Evolutionary conservation across 2,888 invertebrate species (phyloP).

Genomic region (Ariolimax columbianus): DNA sequence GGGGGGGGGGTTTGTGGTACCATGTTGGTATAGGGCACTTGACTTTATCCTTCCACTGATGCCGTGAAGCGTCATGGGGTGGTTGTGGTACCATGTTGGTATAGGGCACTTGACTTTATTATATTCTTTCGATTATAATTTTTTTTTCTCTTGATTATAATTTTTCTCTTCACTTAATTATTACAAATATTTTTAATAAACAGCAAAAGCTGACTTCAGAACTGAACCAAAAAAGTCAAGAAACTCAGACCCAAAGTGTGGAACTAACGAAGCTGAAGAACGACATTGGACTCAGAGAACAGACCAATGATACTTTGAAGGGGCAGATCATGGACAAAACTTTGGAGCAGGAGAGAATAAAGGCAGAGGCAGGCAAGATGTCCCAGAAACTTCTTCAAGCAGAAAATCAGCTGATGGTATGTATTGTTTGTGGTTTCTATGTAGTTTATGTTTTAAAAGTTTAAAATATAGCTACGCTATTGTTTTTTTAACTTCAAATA

Average conservation of each 20-base stretch:
- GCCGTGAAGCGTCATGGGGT: too few relatives aligned
- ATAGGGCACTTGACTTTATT: too few relatives aligned
- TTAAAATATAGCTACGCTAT: too few relatives aligned
- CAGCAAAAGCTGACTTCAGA: constrained; percentile 33
- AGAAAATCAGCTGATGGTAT: constrained; percentile 41
- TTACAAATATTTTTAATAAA: background rate
- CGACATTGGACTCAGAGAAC: constrained; percentile 40
- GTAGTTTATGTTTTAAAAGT: too few relatives aligned
- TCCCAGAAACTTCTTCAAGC: constrained; percentile 36
- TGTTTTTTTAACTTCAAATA: too few relatives aligned
- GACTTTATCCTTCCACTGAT: too few relatives aligned
- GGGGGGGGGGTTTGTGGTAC: too few relatives aligned
- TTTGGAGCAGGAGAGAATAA: constrained; percentile 53
- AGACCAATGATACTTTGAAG: constrained; percentile 47
- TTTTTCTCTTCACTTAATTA: too few relatives aligned
- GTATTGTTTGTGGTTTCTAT: background rate
- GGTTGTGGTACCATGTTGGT: too few relatives aligned
- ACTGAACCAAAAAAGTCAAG: constrained; percentile 18
- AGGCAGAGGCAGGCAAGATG: constrained; percentile 54
- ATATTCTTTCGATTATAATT: too few relatives aligned
- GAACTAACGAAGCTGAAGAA: constrained; percentile 40
- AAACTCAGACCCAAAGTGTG: constrained; percentile 13
- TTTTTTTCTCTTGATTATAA: too few relatives aligned
- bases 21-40: too few relatives aligned
- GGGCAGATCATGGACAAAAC: constrained; percentile 56